Conservation (phyloP, 2,888 invertebrate genomes). For the Chromoteleia sp. region DNA sequence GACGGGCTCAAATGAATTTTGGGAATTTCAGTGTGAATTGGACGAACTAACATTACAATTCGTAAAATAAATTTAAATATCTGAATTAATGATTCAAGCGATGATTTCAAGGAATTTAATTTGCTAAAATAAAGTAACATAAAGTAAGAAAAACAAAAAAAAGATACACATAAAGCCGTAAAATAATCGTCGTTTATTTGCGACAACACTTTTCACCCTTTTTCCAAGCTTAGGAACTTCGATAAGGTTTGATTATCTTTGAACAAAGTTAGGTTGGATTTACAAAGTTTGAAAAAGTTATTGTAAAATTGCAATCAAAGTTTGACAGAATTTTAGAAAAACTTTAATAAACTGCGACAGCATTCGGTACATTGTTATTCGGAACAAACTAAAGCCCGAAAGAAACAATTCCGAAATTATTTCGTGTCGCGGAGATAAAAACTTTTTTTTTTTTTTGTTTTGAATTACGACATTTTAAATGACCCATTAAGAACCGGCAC, state of each 20-base stretch:
- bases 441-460: no score
- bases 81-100: no score
- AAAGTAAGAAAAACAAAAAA: background rate
- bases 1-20: slow-evolving; percentile 16
- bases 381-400: slow-evolving; percentile 2
- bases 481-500: background rate
- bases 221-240: slow-evolving; percentile 26
- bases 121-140: background rate
- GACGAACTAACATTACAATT: background rate
- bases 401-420: background rate
- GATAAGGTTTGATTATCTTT: slow-evolving; percentile 41
- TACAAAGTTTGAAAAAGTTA: slow-evolving; percentile 44
- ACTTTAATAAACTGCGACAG: slow-evolving; percentile 52
- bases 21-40: slow-evolving; percentile 17
- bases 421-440: background rate
- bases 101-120: no score
- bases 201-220: slow-evolving; percentile 21
- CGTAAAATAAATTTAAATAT: background rate
- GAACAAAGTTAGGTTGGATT: slow-evolving; percentile 45
- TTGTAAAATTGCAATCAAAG: slow-evolving; percentile 53
- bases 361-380: slow-evolving; percentile 43
- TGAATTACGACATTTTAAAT: background rate
- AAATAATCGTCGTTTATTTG: slow-evolving; percentile 47
- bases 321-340: slow-evolving; percentile 47
- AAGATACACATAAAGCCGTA: slow-evolving; percentile 4